Base-by-base conservation (phyloP, 2,113 vertebrate genomes). In the Boulengerochromis microlepis region DNA sequence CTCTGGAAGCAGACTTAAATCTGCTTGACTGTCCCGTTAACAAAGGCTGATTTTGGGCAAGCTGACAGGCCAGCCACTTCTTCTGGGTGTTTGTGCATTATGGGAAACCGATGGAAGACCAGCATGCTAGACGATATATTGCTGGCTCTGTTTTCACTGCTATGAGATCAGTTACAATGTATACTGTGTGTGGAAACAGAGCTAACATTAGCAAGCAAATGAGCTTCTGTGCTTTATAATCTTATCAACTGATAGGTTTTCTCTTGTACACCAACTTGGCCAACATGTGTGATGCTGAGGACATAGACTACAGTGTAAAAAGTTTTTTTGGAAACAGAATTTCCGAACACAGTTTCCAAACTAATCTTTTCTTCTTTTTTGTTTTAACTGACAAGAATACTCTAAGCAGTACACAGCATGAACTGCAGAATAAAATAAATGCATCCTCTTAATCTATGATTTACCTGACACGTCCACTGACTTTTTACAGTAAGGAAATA, bases 401-500 rank as follows among this genome's bases (percentile, higher is more conserved):
- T 64, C 31, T 12, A n/a, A 35, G 31, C 59, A 64, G 3, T 35
- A 35, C 31, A 0, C 59, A 35, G 6, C 61, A 66, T 0, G 18
- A 66, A 66, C 31, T 66, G 31, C 61, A 35, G 31, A 66, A n/a
- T 35, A 3, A 35, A 66, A 66, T 35, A 5, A 1, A 35, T 35
- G 10, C 4, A 66, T 66, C 31, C 10, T 66, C 0, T 66, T 66
- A 66, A 35, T 7, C 18, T n/a, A 35, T n/a, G 10, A 35, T 66
- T 66, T 66, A 66, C 31, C 18, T n/a, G 31, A 66, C 0, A 1
- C 0, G 0, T 33, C 29, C 16, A 61, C 9, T 64, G 59, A 66
- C 18, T n/a, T 38, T 66, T 66, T n/a, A 66, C 19, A 3, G 1
- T 66, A n/a, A 66, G 10, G 10, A 66, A 66, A 66, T 66, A 66